Percentiles rank a stretch among this genome's conserved stretches.
phyloP scores from a whole-genome alignment of 2,888 invertebrate genomes.

The Andrena dorsata region DNA sequence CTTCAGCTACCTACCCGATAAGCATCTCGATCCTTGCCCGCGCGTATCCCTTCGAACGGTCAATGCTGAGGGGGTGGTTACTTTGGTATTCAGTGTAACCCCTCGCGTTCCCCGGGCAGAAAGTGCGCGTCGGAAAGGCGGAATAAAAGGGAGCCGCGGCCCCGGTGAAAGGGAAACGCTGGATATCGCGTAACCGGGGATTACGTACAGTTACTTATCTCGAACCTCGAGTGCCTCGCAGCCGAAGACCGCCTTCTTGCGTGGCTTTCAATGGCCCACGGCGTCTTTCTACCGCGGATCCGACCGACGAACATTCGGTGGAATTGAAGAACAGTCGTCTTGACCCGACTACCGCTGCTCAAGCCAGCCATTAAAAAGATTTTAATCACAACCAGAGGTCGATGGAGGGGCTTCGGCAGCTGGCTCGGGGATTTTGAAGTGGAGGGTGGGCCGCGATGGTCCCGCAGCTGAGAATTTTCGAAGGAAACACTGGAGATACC shows the following conservation, averaged over 20 bases:
- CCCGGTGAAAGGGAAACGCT: constrained; percentile 51
- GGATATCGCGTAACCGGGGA: constrained; percentile 58
- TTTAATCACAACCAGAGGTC: constrained; percentile 41
- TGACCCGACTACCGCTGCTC: constrained; percentile 5
- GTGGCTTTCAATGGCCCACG: constrained; percentile 32
- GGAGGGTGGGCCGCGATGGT: background rate
- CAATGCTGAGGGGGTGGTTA: constrained; percentile 52
- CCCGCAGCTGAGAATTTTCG: background rate
- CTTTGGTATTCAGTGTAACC: constrained; percentile 58
- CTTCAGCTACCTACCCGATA: constrained; percentile 47
- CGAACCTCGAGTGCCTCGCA: constrained; percentile 19
- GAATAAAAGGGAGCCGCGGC: constrained; percentile 53
- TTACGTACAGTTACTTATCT: constrained; percentile 58
- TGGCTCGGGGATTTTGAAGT: background rate
- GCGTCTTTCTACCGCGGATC: constrained; percentile 27
- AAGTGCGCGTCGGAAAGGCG: constrained; percentile 36
- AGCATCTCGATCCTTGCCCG: constrained; percentile 43
- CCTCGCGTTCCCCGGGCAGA: constrained; percentile 22
- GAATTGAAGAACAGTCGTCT: constrained; percentile 24
- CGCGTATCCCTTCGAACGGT: constrained; percentile 40
- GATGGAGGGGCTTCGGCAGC: background rate
- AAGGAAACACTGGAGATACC: background rate
- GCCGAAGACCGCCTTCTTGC: constrained; percentile 23
- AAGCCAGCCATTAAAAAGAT: constrained; percentile 44
- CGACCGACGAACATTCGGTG: constrained; percentile 30